Percentiles rank a stretch among this genome's conserved stretches.
phyloP scores from a whole-genome alignment of 2,888 invertebrate species.

The Bruchidius siliquastri region DNA sequence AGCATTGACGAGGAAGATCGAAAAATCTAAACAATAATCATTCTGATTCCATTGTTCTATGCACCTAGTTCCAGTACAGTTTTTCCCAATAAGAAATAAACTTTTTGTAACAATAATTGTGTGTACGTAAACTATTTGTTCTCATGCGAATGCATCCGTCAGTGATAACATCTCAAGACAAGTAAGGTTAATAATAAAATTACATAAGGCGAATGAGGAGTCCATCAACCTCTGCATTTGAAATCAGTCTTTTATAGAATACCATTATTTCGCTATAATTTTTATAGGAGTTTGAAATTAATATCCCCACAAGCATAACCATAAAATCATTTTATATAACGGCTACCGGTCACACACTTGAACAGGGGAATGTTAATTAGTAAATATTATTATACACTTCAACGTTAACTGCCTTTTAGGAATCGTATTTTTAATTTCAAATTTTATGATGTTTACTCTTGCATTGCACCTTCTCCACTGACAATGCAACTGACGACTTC shows the following conservation, averaged over 20 bases:
- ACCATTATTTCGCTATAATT: background rate
- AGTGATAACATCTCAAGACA: background rate
- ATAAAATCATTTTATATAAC: conserved; percentile 1
- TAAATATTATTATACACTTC: background rate
- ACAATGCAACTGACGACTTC: background rate
- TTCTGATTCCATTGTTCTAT: background rate
- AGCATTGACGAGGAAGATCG: too few relatives aligned
- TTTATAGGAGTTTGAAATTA: background rate
- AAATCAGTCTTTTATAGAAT: background rate
- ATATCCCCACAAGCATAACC: background rate
- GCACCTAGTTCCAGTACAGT: background rate
- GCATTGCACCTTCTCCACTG: background rate
- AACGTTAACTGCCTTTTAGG: background rate
- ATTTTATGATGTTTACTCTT: background rate
- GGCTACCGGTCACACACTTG: background rate
- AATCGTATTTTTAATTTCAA: background rate
- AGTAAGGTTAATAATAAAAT: background rate
- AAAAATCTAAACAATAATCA: background rate
- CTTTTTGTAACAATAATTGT: background rate
- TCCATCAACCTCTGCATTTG: background rate
- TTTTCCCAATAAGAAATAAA: background rate
- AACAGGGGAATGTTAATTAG: conserved; percentile 3
- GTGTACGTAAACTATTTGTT: background rate
- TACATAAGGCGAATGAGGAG: background rate
- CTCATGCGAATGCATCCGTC: background rate